Conservation (phyloP, 2,888 invertebrate species). For the Galerucella calmariensis region DNA sequence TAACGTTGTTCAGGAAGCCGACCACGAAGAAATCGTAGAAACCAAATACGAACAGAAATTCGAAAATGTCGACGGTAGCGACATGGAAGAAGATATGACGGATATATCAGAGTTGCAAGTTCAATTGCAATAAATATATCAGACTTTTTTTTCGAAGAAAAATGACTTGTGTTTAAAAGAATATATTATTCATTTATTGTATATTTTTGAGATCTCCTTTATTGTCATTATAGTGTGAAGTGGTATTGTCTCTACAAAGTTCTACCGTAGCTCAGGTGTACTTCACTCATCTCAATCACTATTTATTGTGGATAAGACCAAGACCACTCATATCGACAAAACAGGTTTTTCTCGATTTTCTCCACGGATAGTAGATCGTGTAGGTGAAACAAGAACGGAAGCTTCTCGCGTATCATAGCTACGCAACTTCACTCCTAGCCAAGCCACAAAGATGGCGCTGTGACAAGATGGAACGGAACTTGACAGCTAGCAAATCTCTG, state of each 20-base stretch:
- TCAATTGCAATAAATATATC: constrained; percentile 57
- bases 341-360: no score
- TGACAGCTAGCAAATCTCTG: no score
- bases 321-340: no score
- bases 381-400: no score
- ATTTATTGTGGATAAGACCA: background rate
- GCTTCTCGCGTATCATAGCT: no score
- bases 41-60: constrained; percentile 60
- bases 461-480: no score
- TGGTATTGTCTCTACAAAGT: background rate
- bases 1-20: constrained; percentile 48
- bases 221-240: background rate
- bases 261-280: background rate
- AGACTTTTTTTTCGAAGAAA: constrained; percentile 5
- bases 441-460: no score
- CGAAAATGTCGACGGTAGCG: constrained; percentile 56
- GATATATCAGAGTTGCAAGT: constrained; percentile 64
- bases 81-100: constrained; percentile 61
- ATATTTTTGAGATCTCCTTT: background rate
- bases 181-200: background rate
- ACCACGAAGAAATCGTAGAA: constrained; percentile 56
- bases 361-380: no score
- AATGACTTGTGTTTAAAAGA: constrained; percentile 6
- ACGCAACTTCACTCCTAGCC: no score
- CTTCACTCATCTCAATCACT: no score